These are phyloP conservation scores for Diorhabda sublineata DNA, from an alignment of 1,140 invertebrate genomes.

Conservation along the genomic window DNA sequence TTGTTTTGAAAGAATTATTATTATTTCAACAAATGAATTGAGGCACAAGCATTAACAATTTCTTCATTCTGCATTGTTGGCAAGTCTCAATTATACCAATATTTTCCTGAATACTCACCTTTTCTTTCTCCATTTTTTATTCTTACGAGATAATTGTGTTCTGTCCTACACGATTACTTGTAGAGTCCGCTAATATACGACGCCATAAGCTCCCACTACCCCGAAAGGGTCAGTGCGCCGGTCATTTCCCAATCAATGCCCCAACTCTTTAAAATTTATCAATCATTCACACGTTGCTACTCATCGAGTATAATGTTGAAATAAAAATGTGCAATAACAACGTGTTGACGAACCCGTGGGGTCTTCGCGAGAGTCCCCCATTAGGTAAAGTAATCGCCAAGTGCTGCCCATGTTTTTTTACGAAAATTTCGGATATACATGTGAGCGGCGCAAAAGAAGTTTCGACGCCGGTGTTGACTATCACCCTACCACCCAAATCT, in stretches of 20 bases:
- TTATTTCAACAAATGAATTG: no score
- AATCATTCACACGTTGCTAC: not conserved
- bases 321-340: slow-evolving; percentile 16
- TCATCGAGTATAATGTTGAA: not conserved
- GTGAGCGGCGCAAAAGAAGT: slow-evolving; percentile 11
- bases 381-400: slow-evolving; percentile 15
- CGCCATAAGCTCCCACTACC: slow-evolving; percentile 6
- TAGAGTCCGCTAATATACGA: slow-evolving; percentile 1
- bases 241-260: slow-evolving; percentile 39
- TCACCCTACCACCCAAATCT: slow-evolving; percentile 20
- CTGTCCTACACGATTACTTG: not conserved
- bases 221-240: slow-evolving; percentile 33
- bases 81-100: no score
- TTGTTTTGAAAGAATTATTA: no score
- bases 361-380: slow-evolving; percentile 23
- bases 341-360: slow-evolving; percentile 29
- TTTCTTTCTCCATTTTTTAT: no score
- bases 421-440: slow-evolving; percentile 18
- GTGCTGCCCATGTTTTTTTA: slow-evolving; percentile 25
- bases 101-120: no score
- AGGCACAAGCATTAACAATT: no score
- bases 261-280: slow-evolving; percentile 6
- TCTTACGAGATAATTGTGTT: no score
- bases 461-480: slow-evolving; percentile 25
- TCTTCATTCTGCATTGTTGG: no score